phyloP scores from a whole-genome alignment of 2,888 invertebrate species.

The Steinernema hermaphroditum region DNA sequence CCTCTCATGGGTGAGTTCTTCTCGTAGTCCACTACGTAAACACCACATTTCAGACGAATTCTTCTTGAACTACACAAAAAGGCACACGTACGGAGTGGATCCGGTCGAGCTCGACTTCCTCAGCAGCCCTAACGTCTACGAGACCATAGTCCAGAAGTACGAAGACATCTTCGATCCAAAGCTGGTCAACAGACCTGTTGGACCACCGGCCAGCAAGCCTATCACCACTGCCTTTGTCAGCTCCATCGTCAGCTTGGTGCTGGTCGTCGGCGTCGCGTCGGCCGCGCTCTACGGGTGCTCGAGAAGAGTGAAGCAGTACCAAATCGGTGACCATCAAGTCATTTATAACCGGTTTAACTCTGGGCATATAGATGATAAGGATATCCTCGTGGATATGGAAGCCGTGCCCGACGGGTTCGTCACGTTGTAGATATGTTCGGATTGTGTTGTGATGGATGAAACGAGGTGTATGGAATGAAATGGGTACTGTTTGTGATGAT shows the following conservation, averaged over 20 bases:
- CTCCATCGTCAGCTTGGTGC: not conserved
- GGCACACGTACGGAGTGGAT: not conserved
- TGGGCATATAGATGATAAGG: slow-evolving; percentile 14
- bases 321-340: not conserved
- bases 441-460: not conserved
- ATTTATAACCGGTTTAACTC: slow-evolving; percentile 18
- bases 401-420: slow-evolving; percentile 3
- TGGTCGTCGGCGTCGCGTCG: not conserved
- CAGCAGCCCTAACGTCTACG: not conserved
- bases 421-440: not conserved
- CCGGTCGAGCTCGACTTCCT: not conserved
- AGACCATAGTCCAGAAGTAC: not conserved
- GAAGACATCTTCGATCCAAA: not conserved
- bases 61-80: not conserved
- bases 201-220: not conserved
- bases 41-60: not conserved
- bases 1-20: not conserved
- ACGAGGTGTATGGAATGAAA: too few relatives aligned
- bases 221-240: not conserved
- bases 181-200: not conserved
- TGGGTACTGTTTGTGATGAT: too few relatives aligned
- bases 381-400: slow-evolving; percentile 4
- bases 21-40: not conserved
- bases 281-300: not conserved
- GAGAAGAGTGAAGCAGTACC: not conserved